phyloP scores from a whole-genome alignment of 2,888 invertebrate species.

The Therioaphis trifolii region DNA sequence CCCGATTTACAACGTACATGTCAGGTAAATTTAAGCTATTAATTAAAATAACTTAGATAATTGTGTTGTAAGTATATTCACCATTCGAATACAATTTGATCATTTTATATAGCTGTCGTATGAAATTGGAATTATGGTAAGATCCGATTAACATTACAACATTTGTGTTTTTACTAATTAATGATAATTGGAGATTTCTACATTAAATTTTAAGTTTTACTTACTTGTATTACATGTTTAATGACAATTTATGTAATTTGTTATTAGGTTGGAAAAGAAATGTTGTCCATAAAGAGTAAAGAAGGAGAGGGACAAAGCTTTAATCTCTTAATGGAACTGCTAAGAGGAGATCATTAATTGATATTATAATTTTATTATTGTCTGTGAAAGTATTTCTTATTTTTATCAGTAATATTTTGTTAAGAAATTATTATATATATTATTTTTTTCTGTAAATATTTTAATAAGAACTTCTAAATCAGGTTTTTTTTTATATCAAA shows the following conservation, averaged over 20 bases:
- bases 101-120: constrained; percentile 47
- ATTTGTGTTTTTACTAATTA: not conserved
- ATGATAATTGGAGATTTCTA: not conserved
- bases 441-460: constrained; percentile 42
- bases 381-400: constrained; percentile 55
- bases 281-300: constrained; percentile 86
- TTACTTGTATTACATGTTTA: constrained; percentile 18
- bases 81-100: constrained; percentile 20
- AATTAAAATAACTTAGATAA: not conserved
- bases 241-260: constrained; percentile 67
- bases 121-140: constrained; percentile 61
- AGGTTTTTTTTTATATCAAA: constrained; percentile 12
- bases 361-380: constrained; percentile 41
- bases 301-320: constrained; percentile 91
- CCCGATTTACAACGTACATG: constrained; percentile 95
- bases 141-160: constrained; percentile 11
- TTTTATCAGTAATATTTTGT: constrained; percentile 18
- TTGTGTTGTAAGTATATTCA: constrained; percentile 1
- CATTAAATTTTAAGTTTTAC: not conserved
- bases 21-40: constrained; percentile 74
- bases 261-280: constrained; percentile 89
- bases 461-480: not conserved
- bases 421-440: constrained; percentile 25
- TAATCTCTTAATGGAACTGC: constrained; percentile 94
- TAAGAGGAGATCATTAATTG: constrained; percentile 87